These are phyloP conservation scores for Mesocricetus auratus DNA, from an alignment of 2,113 vertebrate genomes.

Conservation along the genomic window DNA sequence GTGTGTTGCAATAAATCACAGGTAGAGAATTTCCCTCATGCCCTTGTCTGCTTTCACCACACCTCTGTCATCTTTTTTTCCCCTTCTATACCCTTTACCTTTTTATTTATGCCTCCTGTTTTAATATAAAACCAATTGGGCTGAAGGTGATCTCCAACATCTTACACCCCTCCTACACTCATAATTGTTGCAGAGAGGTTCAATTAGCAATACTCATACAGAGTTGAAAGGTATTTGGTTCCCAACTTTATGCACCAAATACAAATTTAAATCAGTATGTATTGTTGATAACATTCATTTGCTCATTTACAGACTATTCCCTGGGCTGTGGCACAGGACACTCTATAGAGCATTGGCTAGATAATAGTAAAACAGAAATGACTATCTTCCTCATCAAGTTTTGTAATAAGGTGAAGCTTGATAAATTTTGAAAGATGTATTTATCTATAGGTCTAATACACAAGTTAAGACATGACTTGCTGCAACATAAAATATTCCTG, in stretches of 20 bases:
- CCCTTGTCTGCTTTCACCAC: not conserved
- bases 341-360: not conserved
- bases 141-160: conserved; percentile 18
- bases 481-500: not conserved
- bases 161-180: not conserved
- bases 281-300: not conserved
- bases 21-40: not conserved
- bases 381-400: conserved; percentile 17
- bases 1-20: not conserved
- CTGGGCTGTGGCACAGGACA: not conserved
- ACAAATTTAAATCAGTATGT: not conserved
- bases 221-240: not conserved
- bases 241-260: not conserved
- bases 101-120: conserved; percentile 30
- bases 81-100: conserved; percentile 14
- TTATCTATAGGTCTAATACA: not conserved
- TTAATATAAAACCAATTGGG: not conserved
- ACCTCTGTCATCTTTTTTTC: not conserved
- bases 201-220: not conserved
- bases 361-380: not conserved
- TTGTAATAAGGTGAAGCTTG: not conserved
- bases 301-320: not conserved
- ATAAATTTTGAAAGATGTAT: not conserved
- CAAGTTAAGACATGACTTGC: not conserved
- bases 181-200: not conserved